Conservation (phyloP, 37 sponge, comb jelly and placozoan species). For the Oopsacas minuta region DNA sequence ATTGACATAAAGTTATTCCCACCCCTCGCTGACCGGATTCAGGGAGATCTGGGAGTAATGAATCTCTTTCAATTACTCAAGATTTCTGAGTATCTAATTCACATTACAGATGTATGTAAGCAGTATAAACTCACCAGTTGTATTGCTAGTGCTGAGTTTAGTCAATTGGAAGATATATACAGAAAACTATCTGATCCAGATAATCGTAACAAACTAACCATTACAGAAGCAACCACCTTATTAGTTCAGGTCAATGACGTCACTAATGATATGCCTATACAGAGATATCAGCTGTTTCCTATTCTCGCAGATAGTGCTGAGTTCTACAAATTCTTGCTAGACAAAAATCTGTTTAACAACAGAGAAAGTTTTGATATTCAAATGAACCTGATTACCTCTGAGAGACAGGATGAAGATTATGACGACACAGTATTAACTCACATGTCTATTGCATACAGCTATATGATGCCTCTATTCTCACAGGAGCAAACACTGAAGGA, state of each 20-base stretch:
- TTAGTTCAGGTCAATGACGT: neutral
- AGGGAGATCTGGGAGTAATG: neutral
- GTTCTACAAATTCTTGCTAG: constrained; percentile 29
- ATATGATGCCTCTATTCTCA: neutral
- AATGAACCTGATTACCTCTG: constrained; percentile 21
- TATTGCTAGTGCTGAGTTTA: neutral
- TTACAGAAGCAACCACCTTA: neutral
- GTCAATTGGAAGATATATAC: constrained; percentile 17
- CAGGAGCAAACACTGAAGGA: neutral
- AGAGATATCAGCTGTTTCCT: constrained; percentile 28
- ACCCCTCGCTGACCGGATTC: neutral
- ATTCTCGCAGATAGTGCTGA: constrained; percentile 31
- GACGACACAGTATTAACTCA: constrained; percentile 1
- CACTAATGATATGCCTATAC: neutral
- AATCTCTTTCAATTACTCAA: constrained; percentile 7
- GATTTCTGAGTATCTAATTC: neutral
- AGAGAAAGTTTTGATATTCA: neutral
- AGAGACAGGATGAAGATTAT: neutral
- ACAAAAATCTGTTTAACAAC: neutral
- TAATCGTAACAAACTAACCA: constrained; percentile 26
- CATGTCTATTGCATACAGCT: neutral
- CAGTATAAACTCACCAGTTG: constrained; percentile 27
- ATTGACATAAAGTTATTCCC: neutral
- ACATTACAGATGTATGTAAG: constrained; percentile 22
- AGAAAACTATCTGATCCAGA: neutral